Evolutionary conservation across 2,113 vertebrate genomes (phyloP).

Genomic region (human (Homo sapiens)): GRCh38 chr7:130699501-130700000

Average conservation of each 20-base stretch:
- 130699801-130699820: neutral
- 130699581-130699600: neutral
- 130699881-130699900: neutral
- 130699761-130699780: neutral
- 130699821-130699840: neutral
- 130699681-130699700: neutral
- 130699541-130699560: neutral
- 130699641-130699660: neutral
- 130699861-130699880: neutral
- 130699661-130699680: neutral
- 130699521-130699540: neutral
- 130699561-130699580: neutral
- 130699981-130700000: neutral
- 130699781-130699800: slow-evolving; percentile 23
- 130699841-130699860: neutral
- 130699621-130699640: neutral
- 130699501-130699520: neutral
- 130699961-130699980: neutral
- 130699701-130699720: neutral
- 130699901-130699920: neutral
- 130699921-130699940: neutral
- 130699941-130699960: neutral
- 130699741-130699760: neutral
- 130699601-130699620: neutral
- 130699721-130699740: neutral